A percentile compares a stretch with the other conserved stretches of the same genome.
These are phyloP conservation scores for Rhimphoctona megacephalus DNA, from an alignment of 2,888 invertebrate species.

Conservation along the genomic window DNA sequence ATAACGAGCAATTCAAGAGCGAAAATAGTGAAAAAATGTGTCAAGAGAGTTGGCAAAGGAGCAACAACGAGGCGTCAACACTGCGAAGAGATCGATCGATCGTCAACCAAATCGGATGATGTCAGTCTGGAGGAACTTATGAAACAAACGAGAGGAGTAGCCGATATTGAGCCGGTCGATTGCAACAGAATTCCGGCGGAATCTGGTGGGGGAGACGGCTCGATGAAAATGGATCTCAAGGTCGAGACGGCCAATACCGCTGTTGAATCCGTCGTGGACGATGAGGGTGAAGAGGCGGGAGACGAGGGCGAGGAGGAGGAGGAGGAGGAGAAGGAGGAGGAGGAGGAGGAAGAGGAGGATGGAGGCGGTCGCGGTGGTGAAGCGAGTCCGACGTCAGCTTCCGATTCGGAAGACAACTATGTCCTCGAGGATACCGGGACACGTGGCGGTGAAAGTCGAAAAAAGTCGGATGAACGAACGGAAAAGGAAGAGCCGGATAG, in stretches of 20 bases:
- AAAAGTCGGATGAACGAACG: slow-evolving; percentile 72
- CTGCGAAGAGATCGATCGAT: slow-evolving; percentile 69
- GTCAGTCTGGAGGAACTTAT: slow-evolving; percentile 75
- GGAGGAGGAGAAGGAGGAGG: slow-evolving; percentile 72
- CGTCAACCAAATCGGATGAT: slow-evolving; percentile 72
- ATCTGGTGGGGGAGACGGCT: slow-evolving; percentile 75
- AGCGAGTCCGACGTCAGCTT: slow-evolving; percentile 66
- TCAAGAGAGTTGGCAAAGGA: slow-evolving; percentile 73
- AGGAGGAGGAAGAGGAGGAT: slow-evolving; percentile 58
- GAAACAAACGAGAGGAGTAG: slow-evolving; percentile 74
- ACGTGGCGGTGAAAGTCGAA: slow-evolving; percentile 82
- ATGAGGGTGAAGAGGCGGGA: slow-evolving; percentile 75
- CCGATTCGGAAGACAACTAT: slow-evolving; percentile 75
- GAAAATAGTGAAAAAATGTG: slow-evolving; percentile 72
- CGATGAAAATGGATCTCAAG: slow-evolving; percentile 76
- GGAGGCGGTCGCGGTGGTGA: slow-evolving; percentile 64
- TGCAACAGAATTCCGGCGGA: slow-evolving; percentile 65
- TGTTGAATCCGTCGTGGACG: slow-evolving; percentile 51
- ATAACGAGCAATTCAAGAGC: slow-evolving; percentile 71
- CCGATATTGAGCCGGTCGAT: slow-evolving; percentile 66
- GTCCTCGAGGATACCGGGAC: slow-evolving; percentile 84
- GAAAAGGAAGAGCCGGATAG: slow-evolving; percentile 68
- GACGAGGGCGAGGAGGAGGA: slow-evolving; percentile 65
- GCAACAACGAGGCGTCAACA: slow-evolving; percentile 72
- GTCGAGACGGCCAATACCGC: slow-evolving; percentile 71